Base-by-base conservation (phyloP, 2,888 invertebrate species). In the Cerastis rubricosa region DNA sequence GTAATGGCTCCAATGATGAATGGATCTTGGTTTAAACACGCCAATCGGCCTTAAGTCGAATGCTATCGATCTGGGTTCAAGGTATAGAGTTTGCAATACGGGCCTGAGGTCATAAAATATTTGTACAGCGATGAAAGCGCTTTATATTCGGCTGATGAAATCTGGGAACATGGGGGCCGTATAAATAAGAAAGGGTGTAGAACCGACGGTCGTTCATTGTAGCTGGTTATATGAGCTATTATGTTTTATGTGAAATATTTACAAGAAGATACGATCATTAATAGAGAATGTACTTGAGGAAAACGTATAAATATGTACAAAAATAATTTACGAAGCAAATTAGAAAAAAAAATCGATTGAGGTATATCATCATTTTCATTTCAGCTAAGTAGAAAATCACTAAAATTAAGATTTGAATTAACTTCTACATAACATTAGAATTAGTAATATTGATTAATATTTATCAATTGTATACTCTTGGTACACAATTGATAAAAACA, bases 51-150 rank as follows among this genome's bases (percentile, higher is more conserved):
- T 76, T 85, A 88, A 89, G 80, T 84, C 86, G 82, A 69, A 67
- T 79, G 76, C 68, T 87, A 89, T 91, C 85, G 91, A 91, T 83
- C 85, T 73, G 76, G 73, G 85, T 87, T 87, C 88, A 84, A 84
- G 79, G 86, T 81, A 87, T 35, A 81, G 68, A 78, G 59, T 67
- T 85, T 74, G 83, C 78, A 82, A 80, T 85, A 71, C 64, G 54
- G 70, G 83, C 59, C 35, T 73, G 59, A 57, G 68, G 70, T 77
- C 73, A 82, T 87, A 80, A 84, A 88, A 86, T 79, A 85, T 87
- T 86, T 86, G 80, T 81, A 71, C 66, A 75, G 57, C 78, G 81
- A 77, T 82, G 76, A 81, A 81, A 80, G 66, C 66, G 71, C 71
- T 87, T 87, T 78, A 78, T 77, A 80, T 72, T 77, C 29, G 12